Base-by-base conservation (phyloP, 1,140 invertebrate genomes). In the Temnothorax curvispinosus region DNA sequence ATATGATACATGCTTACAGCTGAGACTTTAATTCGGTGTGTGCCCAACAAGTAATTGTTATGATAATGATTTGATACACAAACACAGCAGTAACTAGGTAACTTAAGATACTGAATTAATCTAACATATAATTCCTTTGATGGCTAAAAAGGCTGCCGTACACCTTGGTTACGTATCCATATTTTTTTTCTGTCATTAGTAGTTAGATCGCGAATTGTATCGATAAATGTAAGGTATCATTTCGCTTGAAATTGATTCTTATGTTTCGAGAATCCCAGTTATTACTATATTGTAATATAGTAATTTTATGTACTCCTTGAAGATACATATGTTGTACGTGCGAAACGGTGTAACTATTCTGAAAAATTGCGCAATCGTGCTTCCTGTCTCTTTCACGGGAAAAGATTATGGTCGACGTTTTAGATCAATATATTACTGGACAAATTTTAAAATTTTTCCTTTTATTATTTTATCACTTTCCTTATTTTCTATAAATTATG, bases 21-120 rank as follows among this genome's bases (percentile, higher is more conserved):
- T 93, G 93, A 95, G 94, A 95, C 93, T 94, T 94, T 94, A 92
- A 93, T 94, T 94, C 93, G 94, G 93, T 94, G 93, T 94, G 94
- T 94, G 94, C 92, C 93, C 94, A 94, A 94, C 81, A 94, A 94
- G 93, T 93, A 93, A 94, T 93, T 94, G 91, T 94, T 94, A 94
- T 87, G 91, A 94, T 93, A 95, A 95, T 94, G 92, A 95, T 95
- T 95, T 95, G 94, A 95, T 95, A 95, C 94, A 94, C 92, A 93
- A 94, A 94, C 92, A 95, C 93, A 93, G 93, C 92, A 94, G 93
- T 94, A 93, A 94, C 88, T 94, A 95, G 93, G 91, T 94, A 93
- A 95, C 91, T 93, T 92, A 93, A 94, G 91, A 92, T 94, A 93
- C 78, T 94, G 90, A 94, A 94, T 94, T 94, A 94, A 94, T 94